phyloP scores from a whole-genome alignment of 1,140 invertebrate species.

The Microplitis demolitor region DNA sequence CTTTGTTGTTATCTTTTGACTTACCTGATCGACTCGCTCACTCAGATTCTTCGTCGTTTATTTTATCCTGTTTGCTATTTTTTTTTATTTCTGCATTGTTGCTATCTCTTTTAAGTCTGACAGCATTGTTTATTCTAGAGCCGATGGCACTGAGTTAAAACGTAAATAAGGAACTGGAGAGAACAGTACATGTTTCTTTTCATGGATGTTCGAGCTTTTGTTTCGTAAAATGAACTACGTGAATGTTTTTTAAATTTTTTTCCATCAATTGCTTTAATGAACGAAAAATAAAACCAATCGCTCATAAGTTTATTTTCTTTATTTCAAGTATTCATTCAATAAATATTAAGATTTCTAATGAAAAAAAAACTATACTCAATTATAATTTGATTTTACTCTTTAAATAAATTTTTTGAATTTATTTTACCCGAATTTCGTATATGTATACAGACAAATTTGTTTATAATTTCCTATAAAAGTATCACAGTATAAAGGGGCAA shows the following conservation, averaged over 20 bases:
- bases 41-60: neutral
- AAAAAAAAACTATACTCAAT: no score
- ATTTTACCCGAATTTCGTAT: no score
- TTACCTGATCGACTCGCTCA: neutral
- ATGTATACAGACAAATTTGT: no score
- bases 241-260: neutral
- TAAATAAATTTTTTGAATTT: no score
- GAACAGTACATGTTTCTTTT: neutral
- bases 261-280: neutral
- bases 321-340: no score
- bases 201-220: neutral
- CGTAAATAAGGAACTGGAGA: neutral
- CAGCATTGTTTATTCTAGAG: neutral
- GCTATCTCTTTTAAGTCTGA: neutral
- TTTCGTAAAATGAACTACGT: neutral
- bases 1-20: neutral
- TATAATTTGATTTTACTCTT: no score
- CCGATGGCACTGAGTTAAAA: neutral
- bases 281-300: neutral
- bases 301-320: neutral
- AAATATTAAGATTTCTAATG: no score
- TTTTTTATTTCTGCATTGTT: neutral
- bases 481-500: constrained; percentile 13
- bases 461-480: neutral
- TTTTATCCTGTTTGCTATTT: neutral